Conservation (phyloP, 2,797 vertebrate species). For the Onychomys torridus region DNA sequence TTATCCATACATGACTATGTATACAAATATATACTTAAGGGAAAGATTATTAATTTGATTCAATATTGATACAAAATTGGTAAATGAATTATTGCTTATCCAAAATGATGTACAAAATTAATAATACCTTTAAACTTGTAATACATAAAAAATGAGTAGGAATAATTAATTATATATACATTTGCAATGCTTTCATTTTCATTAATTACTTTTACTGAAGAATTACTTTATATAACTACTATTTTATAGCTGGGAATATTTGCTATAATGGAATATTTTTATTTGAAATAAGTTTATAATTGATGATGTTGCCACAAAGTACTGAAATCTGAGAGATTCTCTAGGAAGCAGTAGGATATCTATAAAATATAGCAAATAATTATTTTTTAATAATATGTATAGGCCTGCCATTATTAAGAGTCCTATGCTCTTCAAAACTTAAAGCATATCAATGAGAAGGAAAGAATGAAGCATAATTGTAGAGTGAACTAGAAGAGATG, state of each 20-base stretch:
- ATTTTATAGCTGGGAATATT: neutral
- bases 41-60: slow-evolving; percentile 8
- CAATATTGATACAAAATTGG: slow-evolving; percentile 3
- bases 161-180: slow-evolving; percentile 26
- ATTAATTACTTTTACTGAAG: neutral
- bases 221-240: neutral
- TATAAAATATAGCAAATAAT: neutral
- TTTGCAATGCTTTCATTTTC: neutral
- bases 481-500: neutral
- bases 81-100: neutral
- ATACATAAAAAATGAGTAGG: neutral
- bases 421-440: neutral
- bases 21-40: slow-evolving; percentile 32
- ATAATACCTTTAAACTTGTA: neutral
- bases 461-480: neutral
- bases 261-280: neutral
- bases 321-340: neutral
- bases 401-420: neutral
- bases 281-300: slow-evolving; percentile 1
- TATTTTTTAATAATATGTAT: neutral
- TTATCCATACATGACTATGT: slow-evolving; percentile 27
- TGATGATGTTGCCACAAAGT: neutral
- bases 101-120: neutral
- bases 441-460: neutral
- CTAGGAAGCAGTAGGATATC: neutral